Percentiles rank a stretch among this genome's conserved stretches.
Conservation (phyloP, 2,888 invertebrate genomes). For the Catocala sponsa region DNA sequence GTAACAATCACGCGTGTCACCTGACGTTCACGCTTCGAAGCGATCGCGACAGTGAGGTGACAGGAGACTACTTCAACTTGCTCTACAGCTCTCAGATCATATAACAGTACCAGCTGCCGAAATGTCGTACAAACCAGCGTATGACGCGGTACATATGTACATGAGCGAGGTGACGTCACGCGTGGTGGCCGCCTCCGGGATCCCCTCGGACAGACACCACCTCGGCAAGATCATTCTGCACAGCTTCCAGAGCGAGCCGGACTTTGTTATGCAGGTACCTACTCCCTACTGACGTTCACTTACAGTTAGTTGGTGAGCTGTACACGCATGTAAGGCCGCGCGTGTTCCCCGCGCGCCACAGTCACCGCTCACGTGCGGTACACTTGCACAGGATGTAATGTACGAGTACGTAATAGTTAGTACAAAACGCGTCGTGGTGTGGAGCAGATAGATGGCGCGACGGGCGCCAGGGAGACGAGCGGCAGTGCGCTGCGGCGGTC, state of each 20-base stretch:
- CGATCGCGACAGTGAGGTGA: too few relatives aligned
- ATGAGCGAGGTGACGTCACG: constrained; percentile 60
- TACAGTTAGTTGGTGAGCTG: too few relatives aligned
- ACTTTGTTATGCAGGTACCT: constrained; percentile 68
- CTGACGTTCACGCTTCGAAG: too few relatives aligned
- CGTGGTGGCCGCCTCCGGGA: constrained; percentile 65
- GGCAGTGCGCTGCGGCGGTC: constrained; percentile 36
- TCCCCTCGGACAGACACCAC: constrained; percentile 65
- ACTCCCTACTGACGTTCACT: too few relatives aligned
- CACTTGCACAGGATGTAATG: too few relatives aligned
- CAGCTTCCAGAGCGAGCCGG: constrained; percentile 65
- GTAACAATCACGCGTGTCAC: too few relatives aligned
- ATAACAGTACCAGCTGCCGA: not conserved
- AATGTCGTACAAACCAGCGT: constrained; percentile 8
- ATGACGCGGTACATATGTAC: constrained; percentile 62
- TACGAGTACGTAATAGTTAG: not conserved
- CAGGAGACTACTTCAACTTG: too few relatives aligned
- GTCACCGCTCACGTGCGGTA: too few relatives aligned
- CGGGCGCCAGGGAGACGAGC: constrained; percentile 42
- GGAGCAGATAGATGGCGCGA: constrained; percentile 49
- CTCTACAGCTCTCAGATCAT: too few relatives aligned
- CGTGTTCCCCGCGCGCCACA: too few relatives aligned
- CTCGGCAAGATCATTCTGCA: constrained; percentile 70
- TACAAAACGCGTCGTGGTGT: not conserved
- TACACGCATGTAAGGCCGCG: too few relatives aligned